Evolutionary conservation across 30 jellyfish, hydroid and myxozoan species (phyloP).

Genomic region (Aurelia coerulea): DNA sequence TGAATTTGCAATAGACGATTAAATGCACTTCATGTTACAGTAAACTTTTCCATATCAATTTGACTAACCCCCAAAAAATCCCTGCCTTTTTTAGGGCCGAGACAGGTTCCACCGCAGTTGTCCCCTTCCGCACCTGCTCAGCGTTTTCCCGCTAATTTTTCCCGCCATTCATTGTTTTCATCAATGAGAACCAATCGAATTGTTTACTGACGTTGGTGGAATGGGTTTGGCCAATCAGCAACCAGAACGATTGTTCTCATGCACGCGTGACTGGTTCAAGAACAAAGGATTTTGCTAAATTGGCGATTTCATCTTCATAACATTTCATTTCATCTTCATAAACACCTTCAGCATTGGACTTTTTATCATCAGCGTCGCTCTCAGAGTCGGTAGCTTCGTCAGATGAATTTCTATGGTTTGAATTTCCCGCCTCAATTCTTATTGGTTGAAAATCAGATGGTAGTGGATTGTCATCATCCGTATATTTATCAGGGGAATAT

Average conservation of each 20-base stretch:
- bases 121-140: no score
- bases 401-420: neutral
- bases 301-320: no score
- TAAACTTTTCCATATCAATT: no score
- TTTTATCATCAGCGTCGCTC: neutral
- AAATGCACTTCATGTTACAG: no score
- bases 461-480: slow-evolving; percentile 52
- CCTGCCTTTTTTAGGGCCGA: no score
- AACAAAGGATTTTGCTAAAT: slow-evolving; percentile 34
- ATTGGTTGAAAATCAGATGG: slow-evolving; percentile 63
- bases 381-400: neutral
- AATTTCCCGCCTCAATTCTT: neutral
- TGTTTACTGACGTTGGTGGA: slow-evolving; percentile 37
- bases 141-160: neutral
- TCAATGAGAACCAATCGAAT: slow-evolving; percentile 36
- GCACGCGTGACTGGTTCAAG: slow-evolving; percentile 57
- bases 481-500: slow-evolving; percentile 85
- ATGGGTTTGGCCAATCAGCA: slow-evolving; percentile 44
- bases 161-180: slow-evolving; percentile 63
- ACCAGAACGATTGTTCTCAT: slow-evolving; percentile 12
- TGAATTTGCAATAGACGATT: no score
- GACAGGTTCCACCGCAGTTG: no score
- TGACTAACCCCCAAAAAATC: no score
- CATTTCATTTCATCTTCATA: neutral
- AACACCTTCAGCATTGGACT: neutral